Base-by-base conservation (phyloP, 2,888 invertebrate species). In the Neoascia interrupta region DNA sequence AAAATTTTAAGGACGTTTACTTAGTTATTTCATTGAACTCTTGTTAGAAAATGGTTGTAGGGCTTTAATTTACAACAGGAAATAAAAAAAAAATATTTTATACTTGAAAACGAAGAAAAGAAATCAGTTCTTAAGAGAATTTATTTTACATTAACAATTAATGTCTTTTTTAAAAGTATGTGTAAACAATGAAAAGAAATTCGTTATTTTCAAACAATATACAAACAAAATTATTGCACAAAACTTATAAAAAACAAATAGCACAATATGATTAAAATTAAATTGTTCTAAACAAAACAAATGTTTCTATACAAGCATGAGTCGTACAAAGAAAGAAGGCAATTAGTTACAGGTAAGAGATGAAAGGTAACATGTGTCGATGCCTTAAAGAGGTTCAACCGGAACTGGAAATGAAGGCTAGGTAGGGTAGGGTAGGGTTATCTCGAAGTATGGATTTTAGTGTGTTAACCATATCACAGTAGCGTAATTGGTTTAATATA, bases 211-310 rank as follows among this genome's bases (percentile, higher is more conserved):
- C 28, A 56, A 73, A 54, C 37, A 74, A 66, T 56, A 79, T 73
- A 79, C 66, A 79, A 36, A 73, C 54, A 39, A 73, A 79, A 68
- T 66, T 79, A 79, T 79, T 79, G 79, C 79, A 79, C 79, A 79
- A 73, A 68, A 61, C 66, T 68, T 68, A 43, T 68, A 54, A 56
- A 28, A 63, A 43, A 28, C 18, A 54, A 54, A 23, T 16, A 36
- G 31, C 19, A 54, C n/a, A 34, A 64, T 15, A 54, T 34, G 47
- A 70, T 72, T 76, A 72, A 72, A 72, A 60, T 60, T 60, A 76
- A 60, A 76, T 72, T 76, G 53, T 45, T 66, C 72, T 64, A 70
- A 72, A 70, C 70, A 66, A 60, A 66, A 60, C 36, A 43, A 60
- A 26, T n/a, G 8, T 31, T 31, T 31, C 8, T 6, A 31, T 31